phyloP scores from a whole-genome alignment of 1,140 invertebrate species.

The Drosophila triauraria region DNA sequence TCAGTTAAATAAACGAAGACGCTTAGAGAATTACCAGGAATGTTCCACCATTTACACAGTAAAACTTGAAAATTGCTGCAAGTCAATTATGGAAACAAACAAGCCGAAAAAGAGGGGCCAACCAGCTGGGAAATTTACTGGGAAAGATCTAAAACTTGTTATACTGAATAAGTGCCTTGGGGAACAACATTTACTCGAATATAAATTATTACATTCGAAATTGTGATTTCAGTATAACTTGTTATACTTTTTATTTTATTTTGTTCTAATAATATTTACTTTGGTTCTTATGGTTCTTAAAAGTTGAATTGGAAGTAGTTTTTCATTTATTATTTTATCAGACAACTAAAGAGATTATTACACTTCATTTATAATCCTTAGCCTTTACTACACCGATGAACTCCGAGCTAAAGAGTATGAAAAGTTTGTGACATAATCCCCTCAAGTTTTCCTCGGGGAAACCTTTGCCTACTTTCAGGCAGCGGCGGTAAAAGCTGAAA shows the following conservation, averaged over 20 bases:
- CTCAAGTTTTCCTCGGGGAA: background rate
- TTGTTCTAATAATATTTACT: too few relatives aligned
- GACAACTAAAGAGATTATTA: background rate
- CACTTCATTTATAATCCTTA: background rate
- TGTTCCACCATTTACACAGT: constrained; percentile 44
- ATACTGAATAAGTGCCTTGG: background rate
- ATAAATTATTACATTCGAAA: too few relatives aligned
- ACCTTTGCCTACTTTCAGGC: constrained; percentile 61
- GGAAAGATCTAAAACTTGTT: too few relatives aligned
- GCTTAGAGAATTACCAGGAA: constrained; percentile 62
- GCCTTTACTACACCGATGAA: background rate
- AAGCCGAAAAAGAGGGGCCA: constrained; percentile 1
- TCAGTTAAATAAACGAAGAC: constrained; percentile 59
- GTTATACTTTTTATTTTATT: too few relatives aligned
- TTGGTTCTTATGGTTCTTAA: too few relatives aligned
- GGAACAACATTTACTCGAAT: too few relatives aligned
- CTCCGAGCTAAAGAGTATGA: background rate
- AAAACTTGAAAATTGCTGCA: constrained; percentile 35
- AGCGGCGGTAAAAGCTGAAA: constrained; percentile 11
- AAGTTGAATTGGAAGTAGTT: too few relatives aligned
- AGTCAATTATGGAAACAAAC: constrained; percentile 47
- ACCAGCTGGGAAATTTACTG: background rate
- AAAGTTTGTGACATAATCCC: constrained; percentile 8
- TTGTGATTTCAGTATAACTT: too few relatives aligned
- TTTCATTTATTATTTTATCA: too few relatives aligned